Base-by-base conservation (phyloP, 1,140 invertebrate genomes). In the Chironomus striatipennis region DNA sequence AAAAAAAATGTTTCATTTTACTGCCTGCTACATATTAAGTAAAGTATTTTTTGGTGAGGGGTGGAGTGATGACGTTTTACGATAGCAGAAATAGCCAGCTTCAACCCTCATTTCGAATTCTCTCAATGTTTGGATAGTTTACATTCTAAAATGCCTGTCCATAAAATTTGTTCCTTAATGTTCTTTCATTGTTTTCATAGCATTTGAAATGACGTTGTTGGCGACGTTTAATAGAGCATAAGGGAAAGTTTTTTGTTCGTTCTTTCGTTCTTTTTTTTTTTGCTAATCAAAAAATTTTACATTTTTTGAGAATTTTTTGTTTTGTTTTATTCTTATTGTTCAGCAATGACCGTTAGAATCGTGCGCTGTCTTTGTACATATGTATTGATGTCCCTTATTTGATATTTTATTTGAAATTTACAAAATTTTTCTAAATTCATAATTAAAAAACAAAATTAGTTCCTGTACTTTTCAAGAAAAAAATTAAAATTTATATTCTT, bases 131-230 rank as follows among this genome's bases (percentile, higher is more conserved):
- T 70, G 65, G 65, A 70, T 70, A 70, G 65, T 70, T 34, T 70
- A 70, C 17, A 20, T 10, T 10, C n/a, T 70, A 70, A 70, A 70
- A 70, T 70, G 65, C 65, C 65, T 70, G 65, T 57, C 47, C 47
- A 57, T 57, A 57, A 57, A 57, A 57, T n/a, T 57, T 57, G 4
- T 57, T 57, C 5, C 47, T 15, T 57, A 57, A 57, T 57, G 47
- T 57, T n/a, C n/a, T 57, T 57, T 57, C 47, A n/a, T 57, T n/a
- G 12, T 5, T n/a, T 57, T 57, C 12, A 12, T 34, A 34, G 24
- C 24, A 34, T 57, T 15, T 57, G 47, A 57, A 57, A 57, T n/a
- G 47, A 57, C 47, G n/a, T 57, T 57, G 12, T 57, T 57, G 47
- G 47, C 47, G 47, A 57, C 47, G 47, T 57, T 34, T 34, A 34